These are phyloP conservation scores for Calyptommatus sinebrachiatus DNA, from an alignment of 2,113 vertebrate genomes.

Conservation along the genomic window DNA sequence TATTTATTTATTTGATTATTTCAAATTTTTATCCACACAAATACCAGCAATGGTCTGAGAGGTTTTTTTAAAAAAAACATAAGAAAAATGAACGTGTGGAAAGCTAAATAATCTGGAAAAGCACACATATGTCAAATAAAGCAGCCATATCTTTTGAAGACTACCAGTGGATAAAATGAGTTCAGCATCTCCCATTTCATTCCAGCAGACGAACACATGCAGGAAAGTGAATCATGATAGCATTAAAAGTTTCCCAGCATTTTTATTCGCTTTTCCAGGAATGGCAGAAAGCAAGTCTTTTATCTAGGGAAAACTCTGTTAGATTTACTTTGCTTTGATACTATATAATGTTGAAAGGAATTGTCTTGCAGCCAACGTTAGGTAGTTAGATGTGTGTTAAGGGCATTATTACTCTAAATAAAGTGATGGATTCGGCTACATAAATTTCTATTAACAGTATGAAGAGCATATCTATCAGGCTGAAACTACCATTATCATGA, in stretches of 20 bases:
- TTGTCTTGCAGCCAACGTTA: slow-evolving; percentile 25
- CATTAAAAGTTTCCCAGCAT: slow-evolving; percentile 4
- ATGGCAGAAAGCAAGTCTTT: slow-evolving; percentile 33
- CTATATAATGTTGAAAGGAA: slow-evolving; percentile 12
- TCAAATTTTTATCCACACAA: slow-evolving; percentile 8
- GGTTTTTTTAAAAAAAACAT: slow-evolving; percentile 22
- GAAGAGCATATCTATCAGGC: neutral
- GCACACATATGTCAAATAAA: slow-evolving; percentile 39
- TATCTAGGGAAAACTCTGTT: slow-evolving; percentile 38
- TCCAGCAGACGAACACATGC: neutral
- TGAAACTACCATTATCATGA: neutral
- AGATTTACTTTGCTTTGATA: slow-evolving; percentile 36
- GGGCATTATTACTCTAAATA: neutral
- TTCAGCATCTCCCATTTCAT: slow-evolving; percentile 27
- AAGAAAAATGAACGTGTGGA: slow-evolving; percentile 24
- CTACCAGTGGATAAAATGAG: slow-evolving; percentile 13
- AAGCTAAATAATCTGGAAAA: slow-evolving; percentile 32
- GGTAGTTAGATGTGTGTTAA: slow-evolving; percentile 13
- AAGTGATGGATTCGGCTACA: neutral
- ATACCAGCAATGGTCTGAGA: neutral
- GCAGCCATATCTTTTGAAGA: slow-evolving; percentile 29
- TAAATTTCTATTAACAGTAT: neutral
- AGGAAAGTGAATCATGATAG: slow-evolving; percentile 26
- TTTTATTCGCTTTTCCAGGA: slow-evolving; percentile 40
- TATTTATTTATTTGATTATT: neutral